These are phyloP conservation scores for Accipiter minullus DNA, from an alignment of 2,797 vertebrate species.

Conservation along the genomic window DNA sequence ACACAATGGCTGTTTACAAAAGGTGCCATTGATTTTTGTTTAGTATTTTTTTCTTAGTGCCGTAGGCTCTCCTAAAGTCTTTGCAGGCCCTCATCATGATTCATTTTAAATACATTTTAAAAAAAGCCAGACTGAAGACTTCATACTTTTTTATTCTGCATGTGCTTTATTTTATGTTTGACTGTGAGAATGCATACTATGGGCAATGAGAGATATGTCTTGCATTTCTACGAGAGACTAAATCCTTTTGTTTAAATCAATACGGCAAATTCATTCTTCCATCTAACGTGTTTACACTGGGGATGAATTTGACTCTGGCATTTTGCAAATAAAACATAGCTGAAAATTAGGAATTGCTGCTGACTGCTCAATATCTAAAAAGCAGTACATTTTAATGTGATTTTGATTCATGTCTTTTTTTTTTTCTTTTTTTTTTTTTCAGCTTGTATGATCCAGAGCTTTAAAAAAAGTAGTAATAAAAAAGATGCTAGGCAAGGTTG, in stretches of 20 bases:
- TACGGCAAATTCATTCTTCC: background rate
- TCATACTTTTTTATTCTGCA: background rate
- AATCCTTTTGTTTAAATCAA: conserved; percentile 2
- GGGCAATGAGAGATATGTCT: background rate
- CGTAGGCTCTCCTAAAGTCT: background rate
- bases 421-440: background rate
- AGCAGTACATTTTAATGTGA: background rate
- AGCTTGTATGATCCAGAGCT: background rate
- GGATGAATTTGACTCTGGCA: background rate
- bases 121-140: background rate
- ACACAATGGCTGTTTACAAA: background rate
- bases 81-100: background rate
- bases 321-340: background rate
- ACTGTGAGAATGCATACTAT: background rate
- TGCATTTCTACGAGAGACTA: background rate
- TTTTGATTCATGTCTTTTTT: background rate
- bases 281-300: background rate
- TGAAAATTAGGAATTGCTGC: background rate
- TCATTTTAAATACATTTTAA: background rate
- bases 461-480: background rate
- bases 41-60: background rate
- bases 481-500: background rate
- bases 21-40: background rate
- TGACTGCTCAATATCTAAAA: background rate
- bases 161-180: background rate